Evolutionary conservation across 2,888 invertebrate species (phyloP).

Genomic region (Azorinus chamasolen): DNA sequence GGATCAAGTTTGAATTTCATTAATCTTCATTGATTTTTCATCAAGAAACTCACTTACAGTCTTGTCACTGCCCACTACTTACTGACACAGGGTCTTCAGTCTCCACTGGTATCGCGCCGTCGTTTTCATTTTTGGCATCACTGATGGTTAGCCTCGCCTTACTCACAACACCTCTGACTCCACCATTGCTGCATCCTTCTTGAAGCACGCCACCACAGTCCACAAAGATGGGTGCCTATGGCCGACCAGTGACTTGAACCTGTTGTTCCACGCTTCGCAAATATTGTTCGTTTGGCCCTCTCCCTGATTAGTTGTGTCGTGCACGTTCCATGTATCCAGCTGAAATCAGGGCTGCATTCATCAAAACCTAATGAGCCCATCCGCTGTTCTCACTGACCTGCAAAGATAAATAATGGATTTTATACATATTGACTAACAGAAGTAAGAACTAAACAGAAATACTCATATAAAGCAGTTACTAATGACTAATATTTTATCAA

Average conservation of each 20-base stretch:
- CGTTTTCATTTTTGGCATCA: neutral
- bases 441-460: too few species aligned
- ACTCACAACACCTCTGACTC: neutral
- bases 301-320: neutral
- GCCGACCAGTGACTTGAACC: neutral
- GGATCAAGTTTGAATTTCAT: too few species aligned
- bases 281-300: neutral
- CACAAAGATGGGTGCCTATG: neutral
- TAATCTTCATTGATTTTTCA: too few species aligned
- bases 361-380: neutral
- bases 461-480: too few species aligned
- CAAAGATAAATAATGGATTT: neutral
- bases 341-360: too few species aligned
- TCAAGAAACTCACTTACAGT: slow-evolving; percentile 6
- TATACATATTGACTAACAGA: too few species aligned
- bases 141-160: neutral
- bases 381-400: neutral
- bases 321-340: neutral
- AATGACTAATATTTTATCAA: too few species aligned
- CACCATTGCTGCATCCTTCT: neutral
- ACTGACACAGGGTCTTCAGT: neutral
- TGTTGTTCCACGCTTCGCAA: neutral
- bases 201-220: neutral
- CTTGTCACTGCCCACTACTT: neutral
- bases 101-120: neutral